These are phyloP conservation scores for Mactromeris polynyma DNA, from an alignment of 2,888 invertebrate species.

Conservation along the genomic window DNA sequence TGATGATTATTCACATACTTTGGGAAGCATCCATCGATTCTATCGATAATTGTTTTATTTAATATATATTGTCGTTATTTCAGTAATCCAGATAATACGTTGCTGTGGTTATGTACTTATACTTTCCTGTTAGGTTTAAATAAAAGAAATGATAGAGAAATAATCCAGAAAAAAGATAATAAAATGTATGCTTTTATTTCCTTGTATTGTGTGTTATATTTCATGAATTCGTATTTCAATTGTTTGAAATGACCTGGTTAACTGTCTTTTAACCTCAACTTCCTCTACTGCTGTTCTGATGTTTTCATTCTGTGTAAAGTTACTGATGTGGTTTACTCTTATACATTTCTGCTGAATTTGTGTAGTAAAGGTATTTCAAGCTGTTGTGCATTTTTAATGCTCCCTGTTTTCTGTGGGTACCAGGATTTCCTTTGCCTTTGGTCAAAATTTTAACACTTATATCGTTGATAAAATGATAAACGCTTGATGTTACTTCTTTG, in stretches of 20 bases:
- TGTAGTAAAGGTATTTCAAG: not conserved
- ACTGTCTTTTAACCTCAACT: not conserved
- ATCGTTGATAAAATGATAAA: too few species aligned
- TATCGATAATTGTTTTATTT: too few species aligned
- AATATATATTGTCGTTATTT: not conserved
- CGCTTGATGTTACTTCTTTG: too few species aligned
- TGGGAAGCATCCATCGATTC: too few species aligned
- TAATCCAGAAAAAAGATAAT: not conserved
- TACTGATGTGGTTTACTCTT: not conserved
- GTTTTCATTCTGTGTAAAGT: not conserved
- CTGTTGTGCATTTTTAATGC: too few species aligned
- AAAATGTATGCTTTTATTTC: not conserved
- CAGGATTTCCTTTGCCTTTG: too few species aligned
- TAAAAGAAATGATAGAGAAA: not conserved
- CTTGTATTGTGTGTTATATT: not conserved
- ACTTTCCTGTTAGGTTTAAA: not conserved
- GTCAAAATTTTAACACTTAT: too few species aligned
- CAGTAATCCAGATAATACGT: not conserved
- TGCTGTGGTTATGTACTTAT: not conserved
- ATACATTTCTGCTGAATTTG: constrained; percentile 1
- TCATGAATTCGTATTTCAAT: not conserved
- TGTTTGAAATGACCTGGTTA: not conserved
- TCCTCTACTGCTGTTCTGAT: not conserved
- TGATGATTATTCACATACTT: too few species aligned
- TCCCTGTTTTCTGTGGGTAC: too few species aligned